phyloP scores from a whole-genome alignment of 1,140 invertebrate species.

The Aethina tumida region DNA sequence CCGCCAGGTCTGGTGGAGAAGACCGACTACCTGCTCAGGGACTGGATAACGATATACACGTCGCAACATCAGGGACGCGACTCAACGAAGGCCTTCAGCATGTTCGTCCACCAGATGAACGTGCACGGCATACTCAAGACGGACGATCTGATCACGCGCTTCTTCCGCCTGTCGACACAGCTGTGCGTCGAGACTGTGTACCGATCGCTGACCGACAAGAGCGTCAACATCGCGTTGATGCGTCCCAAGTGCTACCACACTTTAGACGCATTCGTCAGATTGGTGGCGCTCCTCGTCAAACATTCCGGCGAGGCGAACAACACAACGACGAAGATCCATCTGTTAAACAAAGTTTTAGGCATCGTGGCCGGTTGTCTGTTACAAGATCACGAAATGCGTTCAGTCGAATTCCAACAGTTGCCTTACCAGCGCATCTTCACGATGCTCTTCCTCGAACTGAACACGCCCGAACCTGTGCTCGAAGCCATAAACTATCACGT shows the following conservation, averaged over 20 bases:
- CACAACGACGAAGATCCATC: slow-evolving; percentile 89
- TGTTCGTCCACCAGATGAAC: slow-evolving; percentile 95
- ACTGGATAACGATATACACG: slow-evolving; percentile 92
- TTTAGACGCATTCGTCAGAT: slow-evolving; percentile 88
- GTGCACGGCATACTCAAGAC: slow-evolving; percentile 93
- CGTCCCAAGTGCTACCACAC: slow-evolving; percentile 92
- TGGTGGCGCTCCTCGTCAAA: slow-evolving; percentile 93
- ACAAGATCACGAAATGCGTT: slow-evolving; percentile 83
- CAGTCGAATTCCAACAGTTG: slow-evolving; percentile 89
- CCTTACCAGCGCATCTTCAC: slow-evolving; percentile 97
- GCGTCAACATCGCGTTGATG: slow-evolving; percentile 40
- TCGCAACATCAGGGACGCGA: slow-evolving; percentile 66
- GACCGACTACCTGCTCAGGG: slow-evolving; percentile 84
- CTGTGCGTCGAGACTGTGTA: slow-evolving; percentile 95
- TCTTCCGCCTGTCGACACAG: slow-evolving; percentile 94
- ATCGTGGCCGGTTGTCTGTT: slow-evolving; percentile 91
- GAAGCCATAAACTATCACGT: slow-evolving; percentile 89
- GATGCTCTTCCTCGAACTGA: slow-evolving; percentile 94
- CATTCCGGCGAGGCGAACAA: slow-evolving; percentile 84
- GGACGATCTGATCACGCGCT: slow-evolving; percentile 93
- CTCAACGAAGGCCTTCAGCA: slow-evolving; percentile 85
- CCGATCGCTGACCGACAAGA: slow-evolving; percentile 49
- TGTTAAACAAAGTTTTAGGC: slow-evolving; percentile 92
- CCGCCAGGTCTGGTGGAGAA: slow-evolving; percentile 91
- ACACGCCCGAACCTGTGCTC: slow-evolving; percentile 82